Evolutionary conservation across 2,888 invertebrate species (phyloP), one percentile per base, ranked within the genome.

Genomic region (Xestobium rufovillosum): DNA sequence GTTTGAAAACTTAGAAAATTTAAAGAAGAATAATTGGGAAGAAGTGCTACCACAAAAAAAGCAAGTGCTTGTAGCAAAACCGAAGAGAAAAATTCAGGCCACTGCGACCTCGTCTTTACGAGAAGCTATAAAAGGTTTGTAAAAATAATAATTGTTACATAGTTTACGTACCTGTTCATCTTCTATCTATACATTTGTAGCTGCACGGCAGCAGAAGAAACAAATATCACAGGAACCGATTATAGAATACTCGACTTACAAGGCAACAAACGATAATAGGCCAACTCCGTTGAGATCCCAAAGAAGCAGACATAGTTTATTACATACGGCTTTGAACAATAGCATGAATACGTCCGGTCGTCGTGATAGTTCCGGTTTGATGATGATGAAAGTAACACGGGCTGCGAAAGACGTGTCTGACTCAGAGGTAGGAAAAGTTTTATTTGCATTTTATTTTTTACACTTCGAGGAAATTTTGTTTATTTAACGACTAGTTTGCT

Each of bases 1-100:
- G 33, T 81, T 81, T 56, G 69, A 66, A 39, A 67, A 71, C 39
- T 51, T 76, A 9, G 65, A 69, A 15, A 61, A 62, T 36, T 42
- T 71, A 9, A 67, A 66, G 14, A 51, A 54, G 0, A 67, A 69
- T 10, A 62, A 66, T 41, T 76, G 80, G 80, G 53, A 60, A 11
- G 75, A 75, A 41, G 66, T 72, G 2, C 42, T 61, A 29, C 56
- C 61, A 0, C 52, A 44, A 28, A 37, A 31, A 19, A 49, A 44
- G 8, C 49, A 50, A 4, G 32, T 31, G 10, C 30, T 14, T 15
- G 11, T 27, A 12, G 11, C 34, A 12, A 14, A 44, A 42, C 11
- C 41, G 41, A 25, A 38, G 38, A 8, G 51, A 44, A 29, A 35
- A 42, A 26, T n/a, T n/a, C 6, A 19, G 19, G 34, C 35, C 1